phyloP scores from a whole-genome alignment of 2,797 vertebrate species.

The Gymnocypris eckloni region DNA sequence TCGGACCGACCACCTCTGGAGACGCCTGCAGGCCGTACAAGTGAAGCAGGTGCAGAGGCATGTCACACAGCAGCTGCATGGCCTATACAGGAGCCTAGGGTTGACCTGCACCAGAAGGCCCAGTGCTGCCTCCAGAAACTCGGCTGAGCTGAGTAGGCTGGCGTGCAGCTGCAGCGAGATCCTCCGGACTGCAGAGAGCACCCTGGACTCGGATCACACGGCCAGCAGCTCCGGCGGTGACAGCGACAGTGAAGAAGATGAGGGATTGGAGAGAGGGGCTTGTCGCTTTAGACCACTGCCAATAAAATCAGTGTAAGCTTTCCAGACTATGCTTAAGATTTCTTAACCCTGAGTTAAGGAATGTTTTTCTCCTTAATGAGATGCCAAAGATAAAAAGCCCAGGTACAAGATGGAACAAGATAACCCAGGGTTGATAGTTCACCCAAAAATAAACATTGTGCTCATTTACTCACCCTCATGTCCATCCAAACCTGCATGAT shows the following conservation, averaged over 20 bases:
- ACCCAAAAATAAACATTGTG: neutral
- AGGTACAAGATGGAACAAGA: neutral
- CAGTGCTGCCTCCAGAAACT: slow-evolving; percentile 13
- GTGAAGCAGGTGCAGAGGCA: slow-evolving; percentile 73
- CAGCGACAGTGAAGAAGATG: slow-evolving; percentile 54
- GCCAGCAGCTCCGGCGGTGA: slow-evolving; percentile 68
- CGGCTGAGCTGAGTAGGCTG: slow-evolving; percentile 64
- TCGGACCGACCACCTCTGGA: slow-evolving; percentile 65
- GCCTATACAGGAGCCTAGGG: slow-evolving; percentile 55
- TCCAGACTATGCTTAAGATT: neutral
- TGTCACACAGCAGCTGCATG: slow-evolving; percentile 68
- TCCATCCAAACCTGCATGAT: neutral
- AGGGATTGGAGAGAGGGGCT: slow-evolving; percentile 3
- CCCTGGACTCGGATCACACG: slow-evolving; percentile 73
- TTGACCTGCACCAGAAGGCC: slow-evolving; percentile 42
- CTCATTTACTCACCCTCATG: neutral
- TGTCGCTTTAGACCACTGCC: slow-evolving; percentile 5
- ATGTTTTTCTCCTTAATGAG: neutral
- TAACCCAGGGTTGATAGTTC: neutral
- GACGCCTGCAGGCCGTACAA: slow-evolving; percentile 70
- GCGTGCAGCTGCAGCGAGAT: slow-evolving; percentile 67
- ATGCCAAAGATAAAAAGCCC: neutral
- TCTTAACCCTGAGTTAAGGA: neutral
- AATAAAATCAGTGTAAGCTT: slow-evolving; percentile 54
- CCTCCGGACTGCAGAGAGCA: slow-evolving; percentile 65